Base-by-base conservation (phyloP, 37 sponge, comb jelly and placozoan species). In the Axinella damicornis region DNA sequence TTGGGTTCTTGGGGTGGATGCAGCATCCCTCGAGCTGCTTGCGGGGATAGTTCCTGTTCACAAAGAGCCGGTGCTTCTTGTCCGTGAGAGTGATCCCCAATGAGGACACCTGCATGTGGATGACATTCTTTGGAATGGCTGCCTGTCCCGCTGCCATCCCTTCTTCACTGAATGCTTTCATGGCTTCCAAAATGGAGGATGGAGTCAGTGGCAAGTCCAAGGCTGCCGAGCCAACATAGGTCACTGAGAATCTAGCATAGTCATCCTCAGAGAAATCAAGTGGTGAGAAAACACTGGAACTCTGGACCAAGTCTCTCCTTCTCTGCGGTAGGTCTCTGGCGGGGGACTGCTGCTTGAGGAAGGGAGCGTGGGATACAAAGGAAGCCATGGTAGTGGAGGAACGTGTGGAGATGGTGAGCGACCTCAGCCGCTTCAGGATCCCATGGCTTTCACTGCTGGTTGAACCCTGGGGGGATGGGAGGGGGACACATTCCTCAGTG, bases 71-170 rank as follows among this genome's bases (percentile, higher is more conserved):
- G 31, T 69, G 86, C 25, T 65, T 76, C 41, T 81, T 80, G 66
- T 91, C 91, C 0, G 32, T 61, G 39, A 91, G 73, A 77, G 57
- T 82, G 30, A 91, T 81, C 24, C 91, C 86, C 5, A 81, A 81
- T 0, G 86, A 54, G 11, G 91, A 80, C 0, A 85, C 72, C 24
- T 85, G 82, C 71, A 91, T 74, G 16, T 71, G 22, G n/a, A 91
- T 69, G 19, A 25, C 56, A 64, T 91, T 91, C 71, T 85, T 85
- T 4, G 62, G 2, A 0, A 85, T 57, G n/a, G 86, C 70, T 0
- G 91, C 91, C 62, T 66, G 55, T 15, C 91, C 91, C 1, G 82
- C 86, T 25, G 86, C 86, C 65, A 71, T 64, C 1, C 91, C 86
- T 15, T 58, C 55, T 4, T 81, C 76, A 41, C n/a, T 46, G 41